Evolutionary conservation across 2,888 invertebrate genomes (phyloP), one percentile per base, ranked within the genome.

Genomic region (Morpho helenor): DNA sequence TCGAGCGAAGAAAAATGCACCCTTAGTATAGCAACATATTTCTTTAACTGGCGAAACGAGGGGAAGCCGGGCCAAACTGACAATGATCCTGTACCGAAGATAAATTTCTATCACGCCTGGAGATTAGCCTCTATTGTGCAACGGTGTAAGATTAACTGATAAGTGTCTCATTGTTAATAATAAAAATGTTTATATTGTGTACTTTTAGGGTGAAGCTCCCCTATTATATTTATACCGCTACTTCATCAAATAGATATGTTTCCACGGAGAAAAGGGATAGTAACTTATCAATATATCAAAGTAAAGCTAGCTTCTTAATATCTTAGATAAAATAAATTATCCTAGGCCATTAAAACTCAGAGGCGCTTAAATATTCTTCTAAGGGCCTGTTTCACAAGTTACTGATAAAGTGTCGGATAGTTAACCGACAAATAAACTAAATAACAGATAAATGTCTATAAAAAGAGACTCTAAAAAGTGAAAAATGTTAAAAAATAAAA

Each of bases 141-240:
- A 72, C 79, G 72, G 86, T 84, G 86, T 84, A 86, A 89, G 89
- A 90, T 90, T 88, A 88, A 87, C 84, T 85, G 89, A 90, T 90
- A 89, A 88, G 88, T 88, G 85, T 82, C 80, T 81, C 68, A 80
- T 83, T 75, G 82, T 82, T 86, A 88, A 87, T 88, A 88, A 88
- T 88, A 89, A 82, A 68, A 73, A 83, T 87, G 85, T 87, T 84
- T 84, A 71, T 78, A 76, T 77, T 73, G 69, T 59, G 58, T 67
- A 66, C 68, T 68, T 70, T 69, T 72, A 67, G 75, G 79, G 77
- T 69, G 68, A 67, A 58, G 62, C 68, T 68, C 72, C 73, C 69
- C 65, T 68, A 73, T 75, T 77, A 76, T 77, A 80, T 80, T 78
- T 79, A 79, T 79, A 73, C 74, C 66, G 71, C 69, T 69, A 73